Evolutionary conservation across 2,888 invertebrate genomes (phyloP), one percentile per base, ranked within the genome.

Genomic region (Eustalomyia histrio): DNA sequence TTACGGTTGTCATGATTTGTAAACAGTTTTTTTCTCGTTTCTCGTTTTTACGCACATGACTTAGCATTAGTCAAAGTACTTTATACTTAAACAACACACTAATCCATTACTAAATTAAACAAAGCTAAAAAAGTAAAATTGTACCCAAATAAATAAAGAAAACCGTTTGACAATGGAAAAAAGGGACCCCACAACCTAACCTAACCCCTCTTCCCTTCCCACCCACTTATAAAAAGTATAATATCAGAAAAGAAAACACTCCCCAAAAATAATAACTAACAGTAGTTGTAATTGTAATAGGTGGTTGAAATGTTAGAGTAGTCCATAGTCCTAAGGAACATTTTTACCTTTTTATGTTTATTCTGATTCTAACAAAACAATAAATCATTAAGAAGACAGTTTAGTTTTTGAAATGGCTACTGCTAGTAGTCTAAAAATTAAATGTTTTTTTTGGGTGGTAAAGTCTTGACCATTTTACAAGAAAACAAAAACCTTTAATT

Each of bases 51-150:
- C 65, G 76, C 79, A 74, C 87, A 88, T 88, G 88, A 87, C 87
- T 87, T 85, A 80, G 80, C 87, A 85, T 87, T 87, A 85, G 84
- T 80, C 83, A 64, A 61, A 58, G 64, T 57, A 64, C 63, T 39
- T 76, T 69, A 71, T 39, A 24, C 50, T 73, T 60, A 24, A 57
- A 55, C 57, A 78, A 55, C 61, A 81, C 50, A 80, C 88, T 88
- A 88, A 88, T 88, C 88, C 88, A 88, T 88, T 88, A 88, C 88
- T 88, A 88, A 88, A 88, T 88, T 88, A 88, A 88, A 88, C 88
- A 87, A 86, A 83, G 83, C 85, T 85, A 85, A 86, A 86, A 67
- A 72, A 86, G 86, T 85, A 86, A 83, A 86, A 86, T 85, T 86
- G 85, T 58, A 65, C 79, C 71, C 76, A 87, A 87, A 86, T 84